A percentile compares a stretch with the other conserved stretches of the same genome.
Evolutionary conservation across 2,113 vertebrate species (phyloP).

Genomic region (Microtus pennsylvanicus): DNA sequence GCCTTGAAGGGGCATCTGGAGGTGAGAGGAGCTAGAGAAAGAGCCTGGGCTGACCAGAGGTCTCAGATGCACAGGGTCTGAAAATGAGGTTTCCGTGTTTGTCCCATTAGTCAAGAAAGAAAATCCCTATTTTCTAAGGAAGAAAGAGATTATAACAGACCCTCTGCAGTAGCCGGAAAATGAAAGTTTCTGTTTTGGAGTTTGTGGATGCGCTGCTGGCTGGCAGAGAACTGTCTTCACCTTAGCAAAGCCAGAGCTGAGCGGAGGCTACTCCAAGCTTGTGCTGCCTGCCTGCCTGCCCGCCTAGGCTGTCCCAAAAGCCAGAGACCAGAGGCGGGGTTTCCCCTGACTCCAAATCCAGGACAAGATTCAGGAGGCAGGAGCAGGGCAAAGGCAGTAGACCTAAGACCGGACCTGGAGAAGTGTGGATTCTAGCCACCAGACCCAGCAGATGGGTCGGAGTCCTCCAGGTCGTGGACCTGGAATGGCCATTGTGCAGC

Average conservation of each 20-base stretch:
- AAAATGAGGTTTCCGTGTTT: not conserved
- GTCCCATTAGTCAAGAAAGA: not conserved
- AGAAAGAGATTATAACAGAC: not conserved
- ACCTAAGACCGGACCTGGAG: not conserved
- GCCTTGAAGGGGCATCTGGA: not conserved
- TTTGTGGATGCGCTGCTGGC: not conserved
- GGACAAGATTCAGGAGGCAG: not conserved
- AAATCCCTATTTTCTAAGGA: not conserved
- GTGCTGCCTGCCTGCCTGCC: not conserved
- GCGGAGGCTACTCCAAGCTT: not conserved
- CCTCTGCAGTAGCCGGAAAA: too few relatives aligned
- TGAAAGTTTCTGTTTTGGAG: conserved; percentile 51
- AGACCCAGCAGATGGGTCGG: too few relatives aligned
- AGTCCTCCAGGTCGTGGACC: rapidly evolving
- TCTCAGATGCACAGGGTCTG: not conserved
- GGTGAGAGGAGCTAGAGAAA: not conserved
- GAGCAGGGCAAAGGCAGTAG: not conserved
- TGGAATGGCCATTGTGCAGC: too few relatives aligned
- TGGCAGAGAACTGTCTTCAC: not conserved
- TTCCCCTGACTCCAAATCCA: not conserved
- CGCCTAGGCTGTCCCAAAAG: not conserved
- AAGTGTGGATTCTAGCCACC: not conserved
- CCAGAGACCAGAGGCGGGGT: not conserved
- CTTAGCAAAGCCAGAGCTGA: not conserved
- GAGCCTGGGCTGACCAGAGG: not conserved